Percentiles rank a stretch among this genome's conserved stretches.
phyloP scores from a whole-genome alignment of 2,113 vertebrate species.

The Tauraco erythrolophus region DNA sequence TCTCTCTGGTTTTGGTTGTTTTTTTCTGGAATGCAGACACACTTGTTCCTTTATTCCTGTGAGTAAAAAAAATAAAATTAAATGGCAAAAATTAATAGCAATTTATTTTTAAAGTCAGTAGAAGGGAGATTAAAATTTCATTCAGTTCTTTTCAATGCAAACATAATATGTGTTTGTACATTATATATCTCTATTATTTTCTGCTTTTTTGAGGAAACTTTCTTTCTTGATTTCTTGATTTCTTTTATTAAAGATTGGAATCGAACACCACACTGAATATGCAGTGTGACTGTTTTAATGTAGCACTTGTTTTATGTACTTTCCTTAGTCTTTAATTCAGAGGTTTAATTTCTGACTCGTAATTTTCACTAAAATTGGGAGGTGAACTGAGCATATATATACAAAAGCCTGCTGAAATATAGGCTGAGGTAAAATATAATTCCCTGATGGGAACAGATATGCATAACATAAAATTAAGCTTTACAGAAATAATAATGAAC shows the following conservation, averaged over 20 bases:
- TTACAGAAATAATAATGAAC: neutral
- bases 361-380: neutral
- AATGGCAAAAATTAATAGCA: neutral
- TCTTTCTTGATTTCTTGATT: neutral
- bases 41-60: neutral
- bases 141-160: neutral
- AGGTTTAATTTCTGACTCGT: neutral
- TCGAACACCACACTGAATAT: neutral
- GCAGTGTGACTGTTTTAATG: neutral
- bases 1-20: neutral
- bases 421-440: neutral
- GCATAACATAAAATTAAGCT: neutral
- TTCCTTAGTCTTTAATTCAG: neutral
- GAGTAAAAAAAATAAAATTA: neutral
- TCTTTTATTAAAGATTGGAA: neutral
- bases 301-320: neutral
- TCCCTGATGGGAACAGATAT: neutral
- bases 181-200: neutral
- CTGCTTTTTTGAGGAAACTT: neutral
- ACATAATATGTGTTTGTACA: neutral
- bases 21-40: neutral
- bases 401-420: neutral
- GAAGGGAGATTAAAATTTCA: neutral
- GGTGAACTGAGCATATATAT: neutral
- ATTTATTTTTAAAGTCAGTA: neutral